phyloP scores from a whole-genome alignment of 2,888 invertebrate genomes.

The Acheta domesticus region DNA sequence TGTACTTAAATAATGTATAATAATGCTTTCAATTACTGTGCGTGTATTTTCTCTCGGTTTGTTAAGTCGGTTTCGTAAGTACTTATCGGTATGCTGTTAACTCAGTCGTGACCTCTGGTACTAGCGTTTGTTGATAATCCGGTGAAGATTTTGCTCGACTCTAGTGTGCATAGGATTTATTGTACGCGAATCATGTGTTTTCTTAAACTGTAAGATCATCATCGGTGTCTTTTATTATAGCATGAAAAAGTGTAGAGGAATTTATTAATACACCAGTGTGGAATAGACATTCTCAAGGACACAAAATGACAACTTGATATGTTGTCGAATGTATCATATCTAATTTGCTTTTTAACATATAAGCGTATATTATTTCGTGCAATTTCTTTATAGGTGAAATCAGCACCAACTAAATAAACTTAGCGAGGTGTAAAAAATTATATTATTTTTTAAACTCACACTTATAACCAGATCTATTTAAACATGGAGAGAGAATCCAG shows the following conservation, averaged over 20 bases:
- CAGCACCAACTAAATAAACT: conserved; percentile 27
- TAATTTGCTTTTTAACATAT: conserved; percentile 22
- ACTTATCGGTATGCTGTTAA: background rate
- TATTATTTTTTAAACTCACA: background rate
- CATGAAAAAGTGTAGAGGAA: background rate
- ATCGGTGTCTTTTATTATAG: too few relatives aligned
- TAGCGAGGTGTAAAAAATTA: conserved; percentile 11
- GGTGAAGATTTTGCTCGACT: background rate
- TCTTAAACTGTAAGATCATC: background rate
- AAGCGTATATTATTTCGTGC: background rate
- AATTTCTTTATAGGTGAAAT: conserved; percentile 30
- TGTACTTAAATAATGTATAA: conserved; percentile 20
- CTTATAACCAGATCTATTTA: conserved; percentile 1
- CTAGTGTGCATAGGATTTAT: background rate
- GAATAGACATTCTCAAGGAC: conserved; percentile 30
- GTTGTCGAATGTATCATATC: conserved; percentile 10
- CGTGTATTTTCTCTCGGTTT: conserved; percentile 27
- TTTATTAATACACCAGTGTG: background rate
- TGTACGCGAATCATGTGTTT: background rate
- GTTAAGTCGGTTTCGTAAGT: conserved; percentile 22
- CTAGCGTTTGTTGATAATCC: conserved; percentile 20
- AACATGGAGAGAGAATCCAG: conserved; percentile 30
- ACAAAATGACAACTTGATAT: conserved; percentile 25
- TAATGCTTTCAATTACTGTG: background rate
- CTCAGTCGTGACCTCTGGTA: conserved; percentile 18